A percentile compares a stretch with the other conserved stretches of the same genome.
Conservation (phyloP, 2,888 invertebrate genomes). For the Poecilobothrus nobilitatus region DNA sequence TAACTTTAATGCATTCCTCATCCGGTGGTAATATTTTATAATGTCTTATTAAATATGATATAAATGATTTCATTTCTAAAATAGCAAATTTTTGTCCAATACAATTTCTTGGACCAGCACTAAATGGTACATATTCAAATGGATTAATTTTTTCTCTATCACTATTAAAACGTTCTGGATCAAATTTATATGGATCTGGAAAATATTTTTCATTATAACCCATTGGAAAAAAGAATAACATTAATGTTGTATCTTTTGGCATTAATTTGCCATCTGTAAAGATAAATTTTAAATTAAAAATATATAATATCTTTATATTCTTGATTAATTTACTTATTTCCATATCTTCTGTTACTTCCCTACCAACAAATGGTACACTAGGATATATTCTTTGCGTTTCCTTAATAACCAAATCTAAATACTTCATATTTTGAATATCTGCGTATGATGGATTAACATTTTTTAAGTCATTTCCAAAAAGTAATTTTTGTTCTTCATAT, state of each 20-base stretch:
- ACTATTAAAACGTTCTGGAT: conserved; percentile 49
- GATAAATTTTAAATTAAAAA: background rate
- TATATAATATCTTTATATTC: conserved; percentile 31
- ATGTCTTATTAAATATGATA: conserved; percentile 47
- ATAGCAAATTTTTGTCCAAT: conserved; percentile 49
- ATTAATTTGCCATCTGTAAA: conserved; percentile 33
- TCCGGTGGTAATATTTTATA: conserved; percentile 41
- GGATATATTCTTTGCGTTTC: conserved; percentile 37
- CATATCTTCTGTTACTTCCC: conserved; percentile 31
- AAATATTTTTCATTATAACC: conserved; percentile 35
- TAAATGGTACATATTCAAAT: conserved; percentile 53
- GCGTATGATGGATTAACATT: conserved; percentile 32
- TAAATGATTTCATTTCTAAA: conserved; percentile 48
- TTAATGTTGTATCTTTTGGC: conserved; percentile 31
- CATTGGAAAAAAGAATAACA: conserved; percentile 30
- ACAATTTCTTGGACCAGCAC: conserved; percentile 57
- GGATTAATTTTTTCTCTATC: conserved; percentile 40
- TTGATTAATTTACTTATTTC: conserved; percentile 29
- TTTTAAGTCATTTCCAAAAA: conserved; percentile 39
- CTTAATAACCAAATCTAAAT: conserved; percentile 37
- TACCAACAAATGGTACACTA: conserved; percentile 36
- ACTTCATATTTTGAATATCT: conserved; percentile 37
- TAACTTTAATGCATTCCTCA: conserved; percentile 30
- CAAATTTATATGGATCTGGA: conserved; percentile 34
- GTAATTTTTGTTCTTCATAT: conserved; percentile 44